Conservation (phyloP, 2,113 vertebrate species). For the Myiagra hebetior region DNA sequence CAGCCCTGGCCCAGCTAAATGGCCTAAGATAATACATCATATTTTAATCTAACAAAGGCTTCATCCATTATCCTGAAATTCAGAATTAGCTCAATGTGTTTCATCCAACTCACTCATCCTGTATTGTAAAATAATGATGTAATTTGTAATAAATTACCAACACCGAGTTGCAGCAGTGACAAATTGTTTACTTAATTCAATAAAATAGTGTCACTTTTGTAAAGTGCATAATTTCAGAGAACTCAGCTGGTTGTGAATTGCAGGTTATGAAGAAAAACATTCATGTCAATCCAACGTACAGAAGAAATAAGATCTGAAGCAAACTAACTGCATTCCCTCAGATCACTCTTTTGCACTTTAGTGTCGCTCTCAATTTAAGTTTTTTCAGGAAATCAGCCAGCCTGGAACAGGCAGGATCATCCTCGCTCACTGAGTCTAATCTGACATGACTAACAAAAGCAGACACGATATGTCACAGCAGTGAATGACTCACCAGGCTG, state of each 20-base stretch:
- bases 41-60: slow-evolving; percentile 32
- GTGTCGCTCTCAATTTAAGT: slow-evolving; percentile 59
- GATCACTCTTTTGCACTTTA: slow-evolving; percentile 60
- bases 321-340: slow-evolving; percentile 54
- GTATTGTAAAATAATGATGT: slow-evolving; percentile 46
- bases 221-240: slow-evolving; percentile 43
- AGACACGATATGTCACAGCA: slow-evolving; percentile 61
- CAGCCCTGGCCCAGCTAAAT: neutral
- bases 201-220: slow-evolving; percentile 60
- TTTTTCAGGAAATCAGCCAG: neutral
- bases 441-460: slow-evolving; percentile 65
- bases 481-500: slow-evolving; percentile 60
- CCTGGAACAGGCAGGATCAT: slow-evolving; percentile 37
- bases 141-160: slow-evolving; percentile 71
- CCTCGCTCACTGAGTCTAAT: slow-evolving; percentile 44
- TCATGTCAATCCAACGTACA: slow-evolving; percentile 9
- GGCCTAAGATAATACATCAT: slow-evolving; percentile 57
- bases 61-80: slow-evolving; percentile 38
- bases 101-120: slow-evolving; percentile 38
- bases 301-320: slow-evolving; percentile 58
- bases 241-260: slow-evolving; percentile 32
- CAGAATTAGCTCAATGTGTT: slow-evolving; percentile 33
- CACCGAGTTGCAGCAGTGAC: slow-evolving; percentile 41
- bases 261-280: slow-evolving; percentile 58
- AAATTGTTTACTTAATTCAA: slow-evolving; percentile 74